Conservation (phyloP, 2,888 invertebrate genomes). For the Callimorpha dominula region DNA sequence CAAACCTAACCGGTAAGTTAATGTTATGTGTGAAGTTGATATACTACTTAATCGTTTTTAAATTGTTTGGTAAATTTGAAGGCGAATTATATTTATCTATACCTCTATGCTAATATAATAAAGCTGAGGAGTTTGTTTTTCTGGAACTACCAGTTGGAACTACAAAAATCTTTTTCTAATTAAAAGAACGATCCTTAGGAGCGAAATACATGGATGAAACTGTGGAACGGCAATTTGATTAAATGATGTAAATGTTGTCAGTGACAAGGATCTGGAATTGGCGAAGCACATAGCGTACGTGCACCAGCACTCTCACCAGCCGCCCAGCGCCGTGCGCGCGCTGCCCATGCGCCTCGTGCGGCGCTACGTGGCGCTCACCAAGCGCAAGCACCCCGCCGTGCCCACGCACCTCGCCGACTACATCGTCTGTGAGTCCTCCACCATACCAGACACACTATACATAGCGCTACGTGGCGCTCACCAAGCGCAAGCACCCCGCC, state of each 20-base stretch:
- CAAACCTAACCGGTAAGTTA: constrained; percentile 88
- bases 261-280: constrained; percentile 91
- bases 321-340: constrained; percentile 91
- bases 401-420: constrained; percentile 81
- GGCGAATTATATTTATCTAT: background rate
- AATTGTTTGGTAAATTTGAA: too few species aligned
- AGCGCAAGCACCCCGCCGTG: constrained; percentile 94
- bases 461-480: constrained; percentile 95
- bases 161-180: too few species aligned
- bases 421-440: constrained; percentile 69
- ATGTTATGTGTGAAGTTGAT: background rate
- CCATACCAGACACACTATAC: constrained; percentile 49
- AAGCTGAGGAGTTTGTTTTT: too few species aligned
- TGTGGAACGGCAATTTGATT: too few species aligned
- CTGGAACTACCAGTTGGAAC: too few species aligned
- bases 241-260: constrained; percentile 35
- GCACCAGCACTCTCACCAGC: constrained; percentile 96
- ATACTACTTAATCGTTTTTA: too few species aligned
- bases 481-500: constrained; percentile 94
- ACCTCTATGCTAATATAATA: too few species aligned
- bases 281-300: constrained; percentile 99
- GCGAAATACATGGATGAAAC: too few species aligned
- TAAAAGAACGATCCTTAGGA: too few species aligned
- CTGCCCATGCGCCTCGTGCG: constrained; percentile 97
- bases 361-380: constrained; percentile 96